These are phyloP conservation scores for Rhingia campestris DNA, from an alignment of 2,888 invertebrate genomes.

Conservation along the genomic window DNA sequence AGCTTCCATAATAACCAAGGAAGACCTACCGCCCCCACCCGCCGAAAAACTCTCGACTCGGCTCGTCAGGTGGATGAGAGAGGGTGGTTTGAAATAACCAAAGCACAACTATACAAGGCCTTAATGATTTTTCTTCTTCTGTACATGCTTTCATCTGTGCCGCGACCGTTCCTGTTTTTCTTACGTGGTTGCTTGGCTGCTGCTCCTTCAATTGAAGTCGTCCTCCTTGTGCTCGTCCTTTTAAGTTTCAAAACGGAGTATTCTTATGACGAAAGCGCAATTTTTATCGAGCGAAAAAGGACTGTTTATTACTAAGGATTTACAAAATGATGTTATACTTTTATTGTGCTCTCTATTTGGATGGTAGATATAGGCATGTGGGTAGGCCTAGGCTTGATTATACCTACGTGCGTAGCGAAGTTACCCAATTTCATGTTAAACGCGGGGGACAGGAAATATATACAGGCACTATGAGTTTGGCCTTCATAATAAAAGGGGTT, in stretches of 20 bases:
- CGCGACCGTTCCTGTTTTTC: constrained; percentile 37
- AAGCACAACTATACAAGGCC: constrained; percentile 58
- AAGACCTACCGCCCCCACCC: constrained; percentile 5
- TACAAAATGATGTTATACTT: constrained; percentile 71
- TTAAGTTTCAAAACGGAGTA: constrained; percentile 65
- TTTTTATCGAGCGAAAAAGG: constrained; percentile 72
- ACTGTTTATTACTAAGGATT: constrained; percentile 73
- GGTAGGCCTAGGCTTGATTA: background rate
- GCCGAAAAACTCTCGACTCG: background rate
- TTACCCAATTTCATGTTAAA: constrained; percentile 30
- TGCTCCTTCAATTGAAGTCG: constrained; percentile 35
- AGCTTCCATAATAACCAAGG: constrained; percentile 61
- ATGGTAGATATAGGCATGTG: background rate
- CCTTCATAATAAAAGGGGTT: background rate
- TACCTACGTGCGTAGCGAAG: constrained; percentile 52
- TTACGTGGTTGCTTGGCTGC: constrained; percentile 30
- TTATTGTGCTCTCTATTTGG: constrained; percentile 58
- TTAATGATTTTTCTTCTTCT: constrained; percentile 61
- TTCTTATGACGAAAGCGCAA: constrained; percentile 73
- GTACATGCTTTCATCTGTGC: background rate
- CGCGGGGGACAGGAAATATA: constrained; percentile 19
- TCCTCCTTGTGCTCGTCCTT: constrained; percentile 53
- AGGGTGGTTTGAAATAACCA: constrained; percentile 20
- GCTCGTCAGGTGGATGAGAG: constrained; percentile 28
- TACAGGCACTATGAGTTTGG: background rate